Percentiles rank a stretch among this genome's conserved stretches.
phyloP scores from a whole-genome alignment of 1,140 invertebrate species.

The Centruroides sculpturatus region DNA sequence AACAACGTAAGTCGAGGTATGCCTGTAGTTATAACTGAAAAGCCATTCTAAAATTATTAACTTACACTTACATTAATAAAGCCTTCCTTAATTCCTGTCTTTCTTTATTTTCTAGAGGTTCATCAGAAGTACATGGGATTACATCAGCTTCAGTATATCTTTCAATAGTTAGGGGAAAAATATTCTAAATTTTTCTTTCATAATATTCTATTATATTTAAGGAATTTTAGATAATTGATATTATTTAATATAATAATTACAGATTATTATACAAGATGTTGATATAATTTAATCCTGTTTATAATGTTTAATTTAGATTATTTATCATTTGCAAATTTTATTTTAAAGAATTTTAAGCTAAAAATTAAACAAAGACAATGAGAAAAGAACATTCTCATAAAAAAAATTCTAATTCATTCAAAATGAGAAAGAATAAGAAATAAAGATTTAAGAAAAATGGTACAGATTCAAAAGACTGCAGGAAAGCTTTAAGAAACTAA shows the following conservation, averaged over 20 bases:
- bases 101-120: neutral
- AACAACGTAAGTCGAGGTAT: no score
- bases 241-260: no score
- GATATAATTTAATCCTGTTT: neutral
- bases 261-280: no score
- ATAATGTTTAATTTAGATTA: neutral
- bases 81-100: slow-evolving; percentile 6
- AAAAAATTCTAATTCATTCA: no score
- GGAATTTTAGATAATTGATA: no score
- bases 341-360: neutral
- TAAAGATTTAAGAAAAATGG: no score
- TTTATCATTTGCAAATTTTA: neutral
- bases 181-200: neutral
- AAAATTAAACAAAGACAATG: neutral
- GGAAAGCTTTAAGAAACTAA: no score
- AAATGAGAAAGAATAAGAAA: no score
- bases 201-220: no score
- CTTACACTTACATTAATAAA: slow-evolving; percentile 2
- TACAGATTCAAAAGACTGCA: no score
- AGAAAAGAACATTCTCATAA: neutral
- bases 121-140: neutral
- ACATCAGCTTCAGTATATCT: slow-evolving; percentile 27
- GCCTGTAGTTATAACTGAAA: no score
- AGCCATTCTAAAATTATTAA: no score
- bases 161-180: neutral